Evolutionary conservation across 1,140 invertebrate species (phyloP).

Genomic region (Eumeta japonica): DNA sequence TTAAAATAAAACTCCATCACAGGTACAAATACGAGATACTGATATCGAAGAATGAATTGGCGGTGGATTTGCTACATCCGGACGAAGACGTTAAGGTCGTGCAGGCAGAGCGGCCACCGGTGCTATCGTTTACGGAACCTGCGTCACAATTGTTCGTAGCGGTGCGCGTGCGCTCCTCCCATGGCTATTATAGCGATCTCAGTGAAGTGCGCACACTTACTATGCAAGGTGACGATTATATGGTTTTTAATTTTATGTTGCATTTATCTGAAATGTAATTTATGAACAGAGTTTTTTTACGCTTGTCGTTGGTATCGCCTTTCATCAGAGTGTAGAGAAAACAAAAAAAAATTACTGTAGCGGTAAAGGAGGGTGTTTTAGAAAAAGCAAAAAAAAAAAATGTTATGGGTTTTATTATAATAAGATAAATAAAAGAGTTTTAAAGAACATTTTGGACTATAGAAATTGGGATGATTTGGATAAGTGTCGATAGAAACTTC

Average conservation of each 20-base stretch:
- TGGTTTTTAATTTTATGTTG: neutral
- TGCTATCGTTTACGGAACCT: constrained; percentile 57
- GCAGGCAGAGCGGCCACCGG: constrained; percentile 56
- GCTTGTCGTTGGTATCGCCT: too few relatives aligned
- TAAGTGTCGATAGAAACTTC: too few relatives aligned
- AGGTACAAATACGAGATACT: constrained; percentile 66
- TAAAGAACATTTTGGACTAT: too few relatives aligned
- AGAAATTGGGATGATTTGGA: too few relatives aligned
- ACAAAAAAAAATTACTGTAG: too few relatives aligned
- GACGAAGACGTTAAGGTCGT: constrained; percentile 54
- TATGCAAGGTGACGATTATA: constrained; percentile 43
- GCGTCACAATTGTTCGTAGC: constrained; percentile 63
- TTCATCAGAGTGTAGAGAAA: too few relatives aligned
- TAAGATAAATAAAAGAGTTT: too few relatives aligned
- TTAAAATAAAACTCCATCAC: too few relatives aligned
- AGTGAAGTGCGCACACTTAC: constrained; percentile 61
- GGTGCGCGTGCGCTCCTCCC: constrained; percentile 61
- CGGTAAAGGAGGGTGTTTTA: too few relatives aligned
- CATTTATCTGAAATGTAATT: constrained; percentile 1
- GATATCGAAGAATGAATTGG: constrained; percentile 56
- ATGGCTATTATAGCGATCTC: constrained; percentile 65
- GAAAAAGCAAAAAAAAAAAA: too few relatives aligned
- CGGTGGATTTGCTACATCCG: constrained; percentile 42
- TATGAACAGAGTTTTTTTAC: too few relatives aligned
- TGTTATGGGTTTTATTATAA: too few relatives aligned